Evolutionary conservation across 1,140 invertebrate genomes (phyloP).

Genomic region (Zaprionus gabonicus): DNA sequence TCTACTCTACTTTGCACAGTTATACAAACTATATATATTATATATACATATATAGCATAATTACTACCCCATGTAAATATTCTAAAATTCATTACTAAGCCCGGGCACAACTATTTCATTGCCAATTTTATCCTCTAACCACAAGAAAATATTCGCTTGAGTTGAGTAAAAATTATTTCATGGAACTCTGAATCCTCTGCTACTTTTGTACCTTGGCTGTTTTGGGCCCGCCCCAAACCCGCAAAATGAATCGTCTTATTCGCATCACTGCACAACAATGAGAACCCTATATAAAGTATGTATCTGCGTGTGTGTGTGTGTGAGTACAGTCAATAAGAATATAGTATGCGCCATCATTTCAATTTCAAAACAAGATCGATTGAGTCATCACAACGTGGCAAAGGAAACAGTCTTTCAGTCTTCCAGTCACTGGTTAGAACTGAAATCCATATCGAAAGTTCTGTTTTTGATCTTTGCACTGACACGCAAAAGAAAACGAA

Average conservation of each 20-base stretch:
- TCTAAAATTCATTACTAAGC: too few species aligned
- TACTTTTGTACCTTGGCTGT: not conserved
- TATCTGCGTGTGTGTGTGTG: not conserved
- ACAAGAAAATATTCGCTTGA: not conserved
- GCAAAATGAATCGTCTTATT: constrained; percentile 34
- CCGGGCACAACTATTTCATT: too few species aligned
- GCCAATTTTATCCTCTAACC: not conserved
- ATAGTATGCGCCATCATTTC: constrained; percentile 38
- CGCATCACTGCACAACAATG: constrained; percentile 40
- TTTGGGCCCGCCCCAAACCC: constrained; percentile 15
- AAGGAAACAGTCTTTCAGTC: constrained; percentile 32
- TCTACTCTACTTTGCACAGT: too few species aligned
- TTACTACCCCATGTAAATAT: too few species aligned
- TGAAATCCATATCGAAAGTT: not conserved
- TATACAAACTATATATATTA: too few species aligned
- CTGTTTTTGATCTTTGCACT: constrained; percentile 29
- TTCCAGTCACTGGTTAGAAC: constrained; percentile 1
- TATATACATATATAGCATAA: too few species aligned
- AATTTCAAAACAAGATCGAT: constrained; percentile 42
- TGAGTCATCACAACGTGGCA: constrained; percentile 50
- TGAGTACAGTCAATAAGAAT: constrained; percentile 32
- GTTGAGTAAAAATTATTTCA: not conserved
- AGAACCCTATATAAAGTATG: constrained; percentile 27
- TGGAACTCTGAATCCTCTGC: not conserved
- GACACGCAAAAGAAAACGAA: not conserved